phyloP scores from a whole-genome alignment of 2,113 vertebrate species.

The Panthera uncia region DNA sequence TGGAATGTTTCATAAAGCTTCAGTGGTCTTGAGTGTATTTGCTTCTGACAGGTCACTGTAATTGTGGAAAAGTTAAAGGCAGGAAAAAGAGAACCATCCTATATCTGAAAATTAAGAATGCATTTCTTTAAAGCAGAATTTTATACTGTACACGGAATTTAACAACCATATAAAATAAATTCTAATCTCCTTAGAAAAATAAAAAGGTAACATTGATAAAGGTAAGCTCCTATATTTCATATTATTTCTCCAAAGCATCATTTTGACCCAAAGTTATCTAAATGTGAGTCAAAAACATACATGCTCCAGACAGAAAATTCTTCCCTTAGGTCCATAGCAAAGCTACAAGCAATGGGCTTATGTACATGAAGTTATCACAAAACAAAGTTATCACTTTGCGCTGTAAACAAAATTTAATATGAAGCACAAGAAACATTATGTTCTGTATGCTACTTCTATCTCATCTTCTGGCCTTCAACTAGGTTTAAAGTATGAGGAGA shows the following conservation, averaged over 20 bases:
- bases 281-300: neutral
- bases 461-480: neutral
- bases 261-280: neutral
- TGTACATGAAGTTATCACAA: neutral
- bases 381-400: neutral
- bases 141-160: neutral
- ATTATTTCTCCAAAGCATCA: neutral
- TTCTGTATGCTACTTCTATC: neutral
- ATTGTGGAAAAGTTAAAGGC: neutral
- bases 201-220: neutral
- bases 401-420: neutral
- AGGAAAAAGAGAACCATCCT: neutral
- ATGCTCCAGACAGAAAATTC: neutral
- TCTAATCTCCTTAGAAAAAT: neutral
- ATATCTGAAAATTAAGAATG: neutral
- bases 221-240: neutral
- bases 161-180: neutral
- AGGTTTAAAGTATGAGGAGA: neutral
- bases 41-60: neutral
- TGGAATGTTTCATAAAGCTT: conserved; percentile 33
- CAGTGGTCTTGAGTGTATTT: neutral
- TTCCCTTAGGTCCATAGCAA: neutral
- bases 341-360: neutral
- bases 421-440: neutral
- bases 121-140: neutral